Evolutionary conservation across 2,888 invertebrate species (phyloP), one percentile per base, ranked within the genome.

Genomic region (Himalopsyche anomala): DNA sequence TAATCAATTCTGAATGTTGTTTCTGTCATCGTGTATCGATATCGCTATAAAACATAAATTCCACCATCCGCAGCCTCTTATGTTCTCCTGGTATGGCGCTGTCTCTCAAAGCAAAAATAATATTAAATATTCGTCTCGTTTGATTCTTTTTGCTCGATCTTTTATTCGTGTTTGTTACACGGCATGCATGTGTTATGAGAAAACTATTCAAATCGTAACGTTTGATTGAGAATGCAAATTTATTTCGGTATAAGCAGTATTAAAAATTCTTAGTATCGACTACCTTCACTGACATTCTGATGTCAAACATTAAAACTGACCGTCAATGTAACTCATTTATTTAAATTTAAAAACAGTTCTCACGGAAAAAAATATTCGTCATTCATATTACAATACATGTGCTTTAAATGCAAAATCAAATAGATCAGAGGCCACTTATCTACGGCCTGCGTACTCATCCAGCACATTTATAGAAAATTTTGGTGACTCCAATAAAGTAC

Each of bases 1-100:
- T 69, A 85, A 87, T 87, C 87, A 87, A 87, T 87, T 83, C n/a
- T 80, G 54, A 45, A 40, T 42, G 56, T 51, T 85, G 85, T 85
- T 54, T 40, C 85, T 85, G 87, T 85, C 87, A 85, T 36, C 83
- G 74, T 55, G 36, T 6, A 81, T 83, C 80, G 85, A 87, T 85
- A 85, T 42, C 54, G 80, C 45, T 81, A 87, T 87, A 87, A 87
- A 87, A 69, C 36, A 85, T 85, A 85, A 80, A 74, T 74, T 74
- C 74, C 74, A 36, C 36, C 36, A 36, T 74, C 36, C 36, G 4
- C 5, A 74, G 36, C 36, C 74, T 38, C 38, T 38, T 74, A 38
- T 74, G 9, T 38, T 74, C 74, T 36, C 74, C 74, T 28, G 74
- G 74, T 36, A 74, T 74, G 74, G 74, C 74, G 74, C 74, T 74